Evolutionary conservation across 1,140 invertebrate species (phyloP).

Genomic region (Atta cephalotes): DNA sequence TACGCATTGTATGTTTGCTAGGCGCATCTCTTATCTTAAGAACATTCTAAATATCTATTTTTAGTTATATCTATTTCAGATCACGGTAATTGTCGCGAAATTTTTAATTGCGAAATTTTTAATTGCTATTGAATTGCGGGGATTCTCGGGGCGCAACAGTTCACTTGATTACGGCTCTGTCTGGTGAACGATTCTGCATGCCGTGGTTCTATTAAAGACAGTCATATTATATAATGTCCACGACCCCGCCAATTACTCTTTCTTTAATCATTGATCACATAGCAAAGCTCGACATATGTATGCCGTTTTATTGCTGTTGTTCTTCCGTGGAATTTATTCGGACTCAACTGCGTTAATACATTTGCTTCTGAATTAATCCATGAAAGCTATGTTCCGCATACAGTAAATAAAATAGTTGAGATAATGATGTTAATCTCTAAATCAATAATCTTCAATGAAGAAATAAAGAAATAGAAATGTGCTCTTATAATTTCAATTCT

Average conservation of each 20-base stretch:
- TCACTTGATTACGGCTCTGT: background rate
- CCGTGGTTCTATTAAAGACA: slow-evolving; percentile 15
- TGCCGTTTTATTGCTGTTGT: background rate
- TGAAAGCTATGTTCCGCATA: background rate
- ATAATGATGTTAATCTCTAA: background rate
- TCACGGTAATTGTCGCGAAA: background rate
- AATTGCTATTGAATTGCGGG: background rate
- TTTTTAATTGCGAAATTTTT: background rate
- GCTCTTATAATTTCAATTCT: background rate
- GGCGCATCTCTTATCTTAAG: too few species aligned
- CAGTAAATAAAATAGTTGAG: background rate
- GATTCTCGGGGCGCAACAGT: background rate
- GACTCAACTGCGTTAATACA: background rate
- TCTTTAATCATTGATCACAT: slow-evolving; percentile 2
- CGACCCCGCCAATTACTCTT: slow-evolving; percentile 7
- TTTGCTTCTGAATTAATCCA: slow-evolving; percentile 17
- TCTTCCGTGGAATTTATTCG: background rate
- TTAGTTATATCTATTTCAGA: too few species aligned
- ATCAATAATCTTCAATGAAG: background rate
- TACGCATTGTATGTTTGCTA: too few species aligned
- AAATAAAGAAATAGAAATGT: background rate
- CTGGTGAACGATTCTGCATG: background rate
- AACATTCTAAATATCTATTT: too few species aligned
- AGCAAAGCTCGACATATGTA: background rate
- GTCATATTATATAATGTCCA: slow-evolving; percentile 13